phyloP scores from a whole-genome alignment of 1,140 invertebrate species.

The Bombus turneri region DNA sequence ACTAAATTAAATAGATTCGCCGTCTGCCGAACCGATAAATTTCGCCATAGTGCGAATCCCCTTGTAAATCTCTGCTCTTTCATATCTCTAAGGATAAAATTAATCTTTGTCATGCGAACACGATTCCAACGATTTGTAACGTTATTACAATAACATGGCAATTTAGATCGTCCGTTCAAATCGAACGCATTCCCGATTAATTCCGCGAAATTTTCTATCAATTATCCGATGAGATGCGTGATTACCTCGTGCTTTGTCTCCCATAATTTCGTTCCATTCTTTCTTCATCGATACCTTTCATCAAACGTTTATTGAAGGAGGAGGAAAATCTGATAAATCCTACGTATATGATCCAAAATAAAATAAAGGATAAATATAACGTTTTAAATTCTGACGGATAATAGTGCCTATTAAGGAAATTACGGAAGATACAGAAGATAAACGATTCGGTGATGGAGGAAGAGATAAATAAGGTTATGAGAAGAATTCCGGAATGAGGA shows the following conservation, averaged over 20 bases:
- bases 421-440: background rate
- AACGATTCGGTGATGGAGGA: background rate
- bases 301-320: background rate
- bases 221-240: background rate
- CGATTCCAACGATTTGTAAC: conserved; percentile 11
- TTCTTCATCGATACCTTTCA: background rate
- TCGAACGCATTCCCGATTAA: conserved; percentile 1
- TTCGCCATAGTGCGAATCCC: background rate
- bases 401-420: background rate
- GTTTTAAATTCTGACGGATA: no score
- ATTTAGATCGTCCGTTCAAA: background rate
- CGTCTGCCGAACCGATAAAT: conserved; percentile 2
- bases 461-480: background rate
- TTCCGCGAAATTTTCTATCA: background rate
- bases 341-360: background rate
- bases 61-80: background rate
- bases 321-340: background rate
- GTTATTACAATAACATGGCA: background rate
- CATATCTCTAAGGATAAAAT: conserved; percentile 7
- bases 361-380: no score
- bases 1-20: conserved; percentile 21
- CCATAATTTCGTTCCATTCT: background rate
- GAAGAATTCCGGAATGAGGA: background rate
- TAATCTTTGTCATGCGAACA: background rate
- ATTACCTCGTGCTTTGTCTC: background rate